Conservation (phyloP, 2,797 vertebrate genomes). For the Sebastes kiyomatsui region DNA sequence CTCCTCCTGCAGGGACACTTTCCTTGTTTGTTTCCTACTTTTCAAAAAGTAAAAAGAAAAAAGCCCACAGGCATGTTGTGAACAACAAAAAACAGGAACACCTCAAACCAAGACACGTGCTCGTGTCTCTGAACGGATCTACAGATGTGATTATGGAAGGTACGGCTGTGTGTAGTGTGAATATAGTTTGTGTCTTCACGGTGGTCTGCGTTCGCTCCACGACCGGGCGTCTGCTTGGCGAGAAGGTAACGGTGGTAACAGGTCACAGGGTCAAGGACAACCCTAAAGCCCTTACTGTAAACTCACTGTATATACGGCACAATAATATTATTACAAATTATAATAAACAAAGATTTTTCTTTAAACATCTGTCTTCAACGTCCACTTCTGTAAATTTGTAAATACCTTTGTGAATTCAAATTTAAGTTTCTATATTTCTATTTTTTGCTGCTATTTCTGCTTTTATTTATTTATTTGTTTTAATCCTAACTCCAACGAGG, state of each 20-base stretch:
- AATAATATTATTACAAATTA: not conserved
- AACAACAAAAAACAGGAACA: constrained; percentile 43
- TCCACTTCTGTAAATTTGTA: too few relatives aligned
- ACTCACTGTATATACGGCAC: not conserved
- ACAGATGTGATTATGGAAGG: not conserved
- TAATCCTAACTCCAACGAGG: too few relatives aligned
- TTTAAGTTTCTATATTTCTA: too few relatives aligned
- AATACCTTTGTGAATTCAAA: too few relatives aligned
- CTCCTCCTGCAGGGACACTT: constrained; percentile 5
- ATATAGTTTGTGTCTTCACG: not conserved
- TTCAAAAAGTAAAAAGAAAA: constrained; percentile 13
- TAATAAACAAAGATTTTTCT: too few relatives aligned
- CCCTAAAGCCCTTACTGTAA: not conserved
- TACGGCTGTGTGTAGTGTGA: not conserved
- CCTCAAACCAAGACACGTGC: constrained; percentile 30
- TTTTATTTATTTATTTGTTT: too few relatives aligned
- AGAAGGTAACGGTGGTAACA: not conserved
- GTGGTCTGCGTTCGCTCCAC: not conserved
- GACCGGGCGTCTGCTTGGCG: not conserved
- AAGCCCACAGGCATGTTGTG: constrained; percentile 32
- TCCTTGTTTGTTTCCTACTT: constrained; percentile 10
- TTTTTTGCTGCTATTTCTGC: too few relatives aligned
- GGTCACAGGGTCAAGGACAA: not conserved
- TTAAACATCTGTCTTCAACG: too few relatives aligned
- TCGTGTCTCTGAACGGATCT: constrained; percentile 5